These are phyloP conservation scores for Heliconius himera DNA, from an alignment of 1,140 invertebrate genomes.

Conservation along the genomic window DNA sequence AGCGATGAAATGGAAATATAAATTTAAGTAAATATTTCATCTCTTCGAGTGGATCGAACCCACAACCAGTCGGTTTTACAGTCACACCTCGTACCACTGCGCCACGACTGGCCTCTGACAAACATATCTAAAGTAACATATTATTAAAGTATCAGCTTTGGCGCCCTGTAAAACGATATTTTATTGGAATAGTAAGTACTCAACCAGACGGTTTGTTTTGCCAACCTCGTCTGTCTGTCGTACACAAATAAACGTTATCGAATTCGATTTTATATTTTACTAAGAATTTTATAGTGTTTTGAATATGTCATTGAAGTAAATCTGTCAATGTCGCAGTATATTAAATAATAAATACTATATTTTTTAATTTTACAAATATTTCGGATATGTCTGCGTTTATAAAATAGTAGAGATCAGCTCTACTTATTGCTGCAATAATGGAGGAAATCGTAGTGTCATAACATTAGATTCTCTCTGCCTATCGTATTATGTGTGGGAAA, in stretches of 20 bases:
- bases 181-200: not conserved
- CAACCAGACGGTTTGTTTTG: not conserved
- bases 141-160: not conserved
- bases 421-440: too few relatives aligned
- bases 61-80: too few relatives aligned
- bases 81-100: too few relatives aligned
- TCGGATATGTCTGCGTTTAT: too few relatives aligned
- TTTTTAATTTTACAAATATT: not conserved
- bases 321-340: not conserved
- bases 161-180: not conserved
- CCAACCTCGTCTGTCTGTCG: not conserved
- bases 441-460: not conserved
- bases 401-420: too few relatives aligned
- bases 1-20: too few relatives aligned
- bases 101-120: too few relatives aligned
- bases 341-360: not conserved
- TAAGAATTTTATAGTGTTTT: not conserved
- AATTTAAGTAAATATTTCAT: too few relatives aligned
- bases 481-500: not conserved
- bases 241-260: slow-evolving; percentile 1
- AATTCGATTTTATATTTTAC: not conserved
- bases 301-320: not conserved
- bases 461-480: not conserved
- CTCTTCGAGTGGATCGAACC: too few relatives aligned
- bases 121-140: not conserved